These are phyloP conservation scores for Orycteropus afer DNA, from an alignment of 2,113 vertebrate genomes.

Conservation along the genomic window DNA sequence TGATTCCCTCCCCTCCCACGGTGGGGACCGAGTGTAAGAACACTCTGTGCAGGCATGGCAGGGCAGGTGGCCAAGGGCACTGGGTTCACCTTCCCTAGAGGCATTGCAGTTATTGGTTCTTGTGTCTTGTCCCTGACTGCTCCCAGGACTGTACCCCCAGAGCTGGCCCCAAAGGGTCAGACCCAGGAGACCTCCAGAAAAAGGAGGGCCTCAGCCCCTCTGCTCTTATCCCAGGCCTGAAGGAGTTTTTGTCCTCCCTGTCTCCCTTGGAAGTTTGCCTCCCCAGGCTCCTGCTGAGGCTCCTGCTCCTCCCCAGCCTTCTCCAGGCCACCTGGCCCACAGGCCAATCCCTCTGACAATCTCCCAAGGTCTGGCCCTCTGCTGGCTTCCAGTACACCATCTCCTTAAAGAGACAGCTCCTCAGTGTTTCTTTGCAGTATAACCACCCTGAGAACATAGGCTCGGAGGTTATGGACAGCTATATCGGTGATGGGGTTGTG, in stretches of 20 bases:
- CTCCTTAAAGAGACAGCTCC: constrained; percentile 66
- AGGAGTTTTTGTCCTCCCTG: not conserved
- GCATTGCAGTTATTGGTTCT: not conserved
- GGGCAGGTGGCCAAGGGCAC: constrained; percentile 82
- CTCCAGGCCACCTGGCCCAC: constrained; percentile 32
- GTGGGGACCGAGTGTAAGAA: constrained; percentile 75
- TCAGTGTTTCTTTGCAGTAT: not conserved
- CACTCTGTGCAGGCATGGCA: constrained; percentile 72
- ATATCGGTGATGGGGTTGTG: not conserved
- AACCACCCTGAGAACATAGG: not conserved
- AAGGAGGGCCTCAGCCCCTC: not conserved
- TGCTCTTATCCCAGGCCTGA: not conserved
- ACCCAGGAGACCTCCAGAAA: not conserved
- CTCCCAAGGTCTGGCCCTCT: not conserved
- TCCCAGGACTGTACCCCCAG: not conserved
- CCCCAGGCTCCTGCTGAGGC: not conserved
- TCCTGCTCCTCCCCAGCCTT: not conserved
- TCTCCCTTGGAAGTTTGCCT: constrained; percentile 9
- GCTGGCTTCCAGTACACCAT: not conserved
- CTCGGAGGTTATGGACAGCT: not conserved
- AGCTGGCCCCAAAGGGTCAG: not conserved
- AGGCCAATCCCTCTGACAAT: not conserved
- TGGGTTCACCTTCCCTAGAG: constrained; percentile 81
- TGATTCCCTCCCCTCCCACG: constrained; percentile 81
- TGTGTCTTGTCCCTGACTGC: not conserved